Base-by-base conservation (phyloP, 2,888 invertebrate species). In the Sphaerophoria taeniata region DNA sequence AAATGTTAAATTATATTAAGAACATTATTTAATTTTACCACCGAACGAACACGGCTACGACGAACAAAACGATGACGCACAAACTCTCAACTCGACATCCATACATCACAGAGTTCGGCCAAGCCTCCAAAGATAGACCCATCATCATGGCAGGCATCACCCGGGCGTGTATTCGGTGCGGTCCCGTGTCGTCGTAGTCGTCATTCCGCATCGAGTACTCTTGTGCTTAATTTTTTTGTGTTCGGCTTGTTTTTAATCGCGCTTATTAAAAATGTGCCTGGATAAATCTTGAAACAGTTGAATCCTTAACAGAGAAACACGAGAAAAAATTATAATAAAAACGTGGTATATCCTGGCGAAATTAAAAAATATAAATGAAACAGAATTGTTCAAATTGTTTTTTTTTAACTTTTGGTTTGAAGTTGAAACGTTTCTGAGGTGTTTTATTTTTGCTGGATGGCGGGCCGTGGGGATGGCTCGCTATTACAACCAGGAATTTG, bases 371-470 rank as follows among this genome's bases (percentile, higher is more conserved):
- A 65, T 72, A 84, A 79, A 85, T 85, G 80, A 85, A 81, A 81
- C 76, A 80, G 73, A 81, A 85, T 85, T 85, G 76, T 76, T 80
- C 65, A 85, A 85, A 85, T 85, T 85, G 76, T 81, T 85, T 77
- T 73, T 61, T 75, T 24, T 24, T 24, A 24, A 24, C 39, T 9
- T 73, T 76, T 33, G 53, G 69, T 34, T 76, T 14, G 45, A 4
- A 39, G 53, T 24, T 24, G 49, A 16, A 34, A 43, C 39, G 9
- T 43, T 6, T 43, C 9, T 39, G 49, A 55, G 39, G 63, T 1
- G 51, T 16, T 16, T 24, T 6, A 1, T 24, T 61, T 2, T 47
- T 0, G 53, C 14, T 45, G 55, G 2, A 1, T 24, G 24, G 24
- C 24, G 24, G 1, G 24, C 1, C 24, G 2, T 2, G 24, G 24